A percentile compares a stretch with the other conserved stretches of the same genome.
These are phyloP conservation scores for Muscicapa striata DNA, from an alignment of 2,797 vertebrate species.

Conservation along the genomic window DNA sequence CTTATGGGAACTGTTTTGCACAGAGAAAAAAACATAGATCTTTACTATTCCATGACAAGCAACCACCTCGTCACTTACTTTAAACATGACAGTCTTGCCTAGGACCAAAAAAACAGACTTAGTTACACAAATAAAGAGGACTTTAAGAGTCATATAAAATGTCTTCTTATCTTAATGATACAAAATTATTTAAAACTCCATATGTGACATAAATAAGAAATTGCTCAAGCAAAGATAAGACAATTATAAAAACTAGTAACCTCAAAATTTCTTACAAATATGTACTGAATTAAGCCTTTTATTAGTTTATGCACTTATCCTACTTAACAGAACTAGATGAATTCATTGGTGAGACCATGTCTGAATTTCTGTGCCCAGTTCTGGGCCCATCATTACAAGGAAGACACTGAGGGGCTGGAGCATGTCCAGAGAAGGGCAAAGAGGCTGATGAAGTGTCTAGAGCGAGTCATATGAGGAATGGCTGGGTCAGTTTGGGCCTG, in stretches of 20 bases:
- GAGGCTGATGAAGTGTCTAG: not conserved
- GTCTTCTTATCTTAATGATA: not conserved
- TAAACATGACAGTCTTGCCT: not conserved
- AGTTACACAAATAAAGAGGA: not conserved
- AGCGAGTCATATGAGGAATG: not conserved
- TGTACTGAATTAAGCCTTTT: not conserved
- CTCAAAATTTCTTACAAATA: not conserved
- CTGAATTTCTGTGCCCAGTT: not conserved
- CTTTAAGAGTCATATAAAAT: not conserved
- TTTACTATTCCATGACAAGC: not conserved
- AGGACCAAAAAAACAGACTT: not conserved
- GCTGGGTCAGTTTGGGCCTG: no score
- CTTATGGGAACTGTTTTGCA: constrained; percentile 22
- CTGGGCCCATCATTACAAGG: not conserved
- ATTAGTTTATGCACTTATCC: not conserved
- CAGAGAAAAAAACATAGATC: not conserved
- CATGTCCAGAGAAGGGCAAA: not conserved
- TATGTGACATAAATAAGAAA: not conserved
- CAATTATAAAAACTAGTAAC: not conserved
- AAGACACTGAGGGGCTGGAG: not conserved
- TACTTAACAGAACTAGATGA: not conserved
- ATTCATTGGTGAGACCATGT: not conserved
- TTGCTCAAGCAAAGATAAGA: not conserved
- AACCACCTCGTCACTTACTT: not conserved
- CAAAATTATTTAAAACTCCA: not conserved